Percentiles rank a stretch among this genome's conserved stretches.
phyloP scores from a whole-genome alignment of 2,113 vertebrate species.

The Electrona antarctica region DNA sequence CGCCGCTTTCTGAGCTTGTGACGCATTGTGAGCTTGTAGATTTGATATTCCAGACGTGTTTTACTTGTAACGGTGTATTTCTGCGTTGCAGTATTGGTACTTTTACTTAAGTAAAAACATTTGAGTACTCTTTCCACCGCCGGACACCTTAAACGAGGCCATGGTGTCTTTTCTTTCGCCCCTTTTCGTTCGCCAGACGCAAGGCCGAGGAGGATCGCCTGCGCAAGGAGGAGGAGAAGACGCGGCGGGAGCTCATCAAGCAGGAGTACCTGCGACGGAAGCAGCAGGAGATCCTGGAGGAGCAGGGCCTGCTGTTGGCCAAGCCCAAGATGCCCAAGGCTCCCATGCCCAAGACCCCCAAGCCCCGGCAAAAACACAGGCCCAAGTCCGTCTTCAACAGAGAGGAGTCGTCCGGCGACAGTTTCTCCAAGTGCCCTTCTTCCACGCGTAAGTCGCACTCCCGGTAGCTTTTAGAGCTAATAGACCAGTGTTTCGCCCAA shows the following conservation, averaged over 20 bases:
- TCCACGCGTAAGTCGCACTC: slow-evolving; percentile 81
- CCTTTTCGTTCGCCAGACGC: slow-evolving; percentile 73
- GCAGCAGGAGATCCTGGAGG: slow-evolving; percentile 92
- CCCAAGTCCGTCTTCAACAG: slow-evolving; percentile 86
- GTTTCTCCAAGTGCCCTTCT: slow-evolving; percentile 83
- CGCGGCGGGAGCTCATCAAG: slow-evolving; percentile 92
- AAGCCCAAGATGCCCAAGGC: slow-evolving; percentile 76
- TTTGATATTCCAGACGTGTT: too few species aligned
- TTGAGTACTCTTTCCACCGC: too few species aligned
- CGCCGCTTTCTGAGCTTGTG: too few species aligned
- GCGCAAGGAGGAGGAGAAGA: slow-evolving; percentile 96
- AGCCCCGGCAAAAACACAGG: slow-evolving; percentile 85
- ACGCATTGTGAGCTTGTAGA: too few species aligned
- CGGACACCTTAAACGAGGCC: background rate
- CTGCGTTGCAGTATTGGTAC: too few species aligned
- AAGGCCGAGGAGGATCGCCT: slow-evolving; percentile 94
- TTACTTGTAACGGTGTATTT: too few species aligned
- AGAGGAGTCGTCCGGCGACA: slow-evolving; percentile 86
- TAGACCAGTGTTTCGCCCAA: background rate
- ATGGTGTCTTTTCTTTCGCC: background rate
- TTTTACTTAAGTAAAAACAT: too few species aligned
- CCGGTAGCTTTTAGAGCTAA: background rate
- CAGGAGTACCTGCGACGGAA: slow-evolving; percentile 93
- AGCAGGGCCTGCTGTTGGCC: slow-evolving; percentile 82
- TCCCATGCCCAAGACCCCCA: slow-evolving; percentile 68